Conservation (phyloP, 2,888 invertebrate genomes). For the Allacma fusca region DNA sequence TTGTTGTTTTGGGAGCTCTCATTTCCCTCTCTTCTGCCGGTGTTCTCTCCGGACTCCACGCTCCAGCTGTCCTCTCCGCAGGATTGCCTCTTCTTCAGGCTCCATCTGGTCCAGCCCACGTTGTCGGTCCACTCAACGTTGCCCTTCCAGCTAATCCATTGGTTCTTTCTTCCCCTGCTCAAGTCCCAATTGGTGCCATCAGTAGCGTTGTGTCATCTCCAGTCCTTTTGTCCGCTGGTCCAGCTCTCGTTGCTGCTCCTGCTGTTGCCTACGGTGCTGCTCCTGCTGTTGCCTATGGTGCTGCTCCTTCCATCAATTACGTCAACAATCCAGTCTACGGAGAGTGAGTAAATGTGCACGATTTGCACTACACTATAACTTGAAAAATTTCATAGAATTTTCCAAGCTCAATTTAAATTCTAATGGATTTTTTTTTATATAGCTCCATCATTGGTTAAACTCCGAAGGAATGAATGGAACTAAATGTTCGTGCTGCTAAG, state of each 20-base stretch:
- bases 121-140: not conserved
- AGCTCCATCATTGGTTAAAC: no score
- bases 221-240: not conserved
- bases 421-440: no score
- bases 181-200: not conserved
- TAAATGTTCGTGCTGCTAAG: no score
- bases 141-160: not conserved
- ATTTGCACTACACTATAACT: no score
- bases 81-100: slow-evolving; percentile 10
- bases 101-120: not conserved
- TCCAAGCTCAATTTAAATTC: no score
- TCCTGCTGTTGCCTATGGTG: not conserved
- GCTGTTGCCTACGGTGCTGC: not conserved
- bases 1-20: not conserved
- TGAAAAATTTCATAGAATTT: no score
- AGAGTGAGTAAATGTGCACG: no score
- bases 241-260: not conserved
- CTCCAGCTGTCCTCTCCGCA: not conserved
- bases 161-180: slow-evolving; percentile 5
- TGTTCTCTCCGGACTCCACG: not conserved
- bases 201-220: not conserved
- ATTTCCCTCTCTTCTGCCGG: not conserved
- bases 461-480: no score
- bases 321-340: no score
- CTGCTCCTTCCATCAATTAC: no score